Evolutionary conservation across 2,888 invertebrate genomes (phyloP), one percentile per base, ranked within the genome.

Genomic region (Sarcophaga rosellei): DNA sequence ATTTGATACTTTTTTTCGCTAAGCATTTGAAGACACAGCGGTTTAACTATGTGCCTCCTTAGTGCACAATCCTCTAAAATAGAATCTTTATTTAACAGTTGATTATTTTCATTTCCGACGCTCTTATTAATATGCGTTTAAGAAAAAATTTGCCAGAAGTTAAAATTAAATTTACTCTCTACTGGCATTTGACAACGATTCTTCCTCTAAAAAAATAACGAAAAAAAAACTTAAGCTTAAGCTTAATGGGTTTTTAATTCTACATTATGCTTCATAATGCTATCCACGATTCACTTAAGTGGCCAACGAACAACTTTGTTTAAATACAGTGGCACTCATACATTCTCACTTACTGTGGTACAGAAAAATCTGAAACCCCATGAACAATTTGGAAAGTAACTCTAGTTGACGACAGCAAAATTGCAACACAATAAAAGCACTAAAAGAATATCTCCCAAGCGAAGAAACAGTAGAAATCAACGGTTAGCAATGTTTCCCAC

Each of bases 201-300:
- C 53, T 17, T 17, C 17, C 4, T 53, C 10, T 10, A 44, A 35
- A 44, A 44, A 45, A 66, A 44, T 11, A 1, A 44, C 8, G 44
- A 66, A 44, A n/a, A 1, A 44, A 45, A 20, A 44, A 44, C 20
- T 66, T 8, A 53, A 69, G 66, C 80, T 62, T 61, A 21, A 44
- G 25, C 23, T 59, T 74, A 80, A 84, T 80, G 84, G 20, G 72
- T 76, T 84, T 84, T 80, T 84, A 80, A 84, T 80, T 72, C 72
- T 53, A 80, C 62, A 35, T 65, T 72, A 20, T 65, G 17, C 57
- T 53, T 70, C 35, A 35, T 65, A 76, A 70, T 53, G 44, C 68
- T 75, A 66, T 17, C 17, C 17, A 15, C 20, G 47, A 72, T 44
- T 70, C 61, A 17, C 65, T 70, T 47, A 84, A 84, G 65, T 84